Base-by-base conservation (phyloP, 2,888 invertebrate genomes). In the Oconnorella tubifera region DNA sequence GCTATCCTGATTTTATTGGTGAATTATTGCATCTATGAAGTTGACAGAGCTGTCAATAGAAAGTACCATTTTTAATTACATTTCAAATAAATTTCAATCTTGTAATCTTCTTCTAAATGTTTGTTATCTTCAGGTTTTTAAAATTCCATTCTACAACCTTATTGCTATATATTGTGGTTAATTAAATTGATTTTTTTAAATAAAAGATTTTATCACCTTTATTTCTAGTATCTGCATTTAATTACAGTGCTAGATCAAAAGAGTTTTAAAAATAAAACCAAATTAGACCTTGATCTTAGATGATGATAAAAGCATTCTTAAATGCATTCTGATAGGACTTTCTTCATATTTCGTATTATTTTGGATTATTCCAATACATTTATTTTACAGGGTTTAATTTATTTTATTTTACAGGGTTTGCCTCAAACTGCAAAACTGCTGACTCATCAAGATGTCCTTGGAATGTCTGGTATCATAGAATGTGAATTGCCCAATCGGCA, bases 401-500 rank as follows among this genome's bases (percentile, higher is more conserved):
- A 10, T 10, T 53, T 6, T 14, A 28, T 56, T 14, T 60, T 3
- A 19, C 58, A 84, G 83, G 96, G 93, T 64, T 85, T 90, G 73
- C 83, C 88, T 3, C 88, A 89, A 71, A 97, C 96, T 1, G 87
- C 90, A n/a, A 84, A 85, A 62, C 83, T 92, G 60, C 85, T 91
- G 74, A 88, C 89, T 72, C 87, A 89, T 10, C 86, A 86, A 63
- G 88, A 89, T 72, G 85, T 98, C 63, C 83, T 85, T 63, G 86
- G 85, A 66, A 87, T 95, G 74, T 83, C 85, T 31, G 96, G 92
- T 29, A 88, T 88, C 31, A 84, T 99, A 59, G 94, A 96, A 82
- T 98, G 98, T 85, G 98, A 99, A 83, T 87, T 90, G 70, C 99
- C 99, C 51, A 98, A 97, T 83, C 85, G 94, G 70, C 91, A 93